A percentile compares a stretch with the other conserved stretches of the same genome.
Evolutionary conservation across 2,888 invertebrate species (phyloP).

Genomic region (Dermolepida albohirtum): DNA sequence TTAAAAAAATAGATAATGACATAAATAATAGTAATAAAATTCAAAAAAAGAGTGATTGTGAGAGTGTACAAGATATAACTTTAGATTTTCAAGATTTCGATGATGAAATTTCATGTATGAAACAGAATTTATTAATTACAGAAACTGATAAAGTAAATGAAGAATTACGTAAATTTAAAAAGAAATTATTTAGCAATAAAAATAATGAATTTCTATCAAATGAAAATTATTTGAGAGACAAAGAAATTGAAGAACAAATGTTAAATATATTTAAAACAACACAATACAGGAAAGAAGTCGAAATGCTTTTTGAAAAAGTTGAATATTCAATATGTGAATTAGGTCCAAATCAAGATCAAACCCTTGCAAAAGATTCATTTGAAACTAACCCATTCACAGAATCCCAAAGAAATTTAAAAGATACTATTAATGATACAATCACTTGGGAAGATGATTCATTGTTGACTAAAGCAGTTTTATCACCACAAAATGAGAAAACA

Average conservation of each 20-base stretch:
- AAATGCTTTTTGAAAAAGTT: slow-evolving; percentile 65
- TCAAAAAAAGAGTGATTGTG: neutral
- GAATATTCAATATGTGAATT: slow-evolving; percentile 69
- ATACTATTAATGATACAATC: slow-evolving; percentile 4
- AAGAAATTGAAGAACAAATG: slow-evolving; percentile 35
- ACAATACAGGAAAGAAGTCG: slow-evolving; percentile 63
- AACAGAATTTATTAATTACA: slow-evolving; percentile 8
- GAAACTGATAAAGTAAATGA: neutral
- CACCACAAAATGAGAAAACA: slow-evolving; percentile 35
- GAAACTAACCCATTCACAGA: neutral
- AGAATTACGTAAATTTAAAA: neutral
- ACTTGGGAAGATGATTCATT: slow-evolving; percentile 47
- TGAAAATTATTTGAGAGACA: slow-evolving; percentile 18
- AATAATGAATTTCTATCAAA: slow-evolving; percentile 1
- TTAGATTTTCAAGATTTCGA: neutral
- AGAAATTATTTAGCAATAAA: slow-evolving; percentile 1
- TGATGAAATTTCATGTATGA: neutral
- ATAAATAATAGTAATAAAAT: slow-evolving; percentile 30
- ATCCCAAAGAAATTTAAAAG: neutral
- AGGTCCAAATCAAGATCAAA: slow-evolving; percentile 52
- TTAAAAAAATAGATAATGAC: slow-evolving; percentile 53
- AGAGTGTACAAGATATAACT: neutral
- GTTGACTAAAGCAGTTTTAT: slow-evolving; percentile 42
- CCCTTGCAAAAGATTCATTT: slow-evolving; percentile 52
- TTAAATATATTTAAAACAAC: slow-evolving; percentile 51